A percentile compares a stretch with the other conserved stretches of the same genome.
Conservation (phyloP, 1,140 invertebrate genomes). For the Calycopis cecrops region DNA sequence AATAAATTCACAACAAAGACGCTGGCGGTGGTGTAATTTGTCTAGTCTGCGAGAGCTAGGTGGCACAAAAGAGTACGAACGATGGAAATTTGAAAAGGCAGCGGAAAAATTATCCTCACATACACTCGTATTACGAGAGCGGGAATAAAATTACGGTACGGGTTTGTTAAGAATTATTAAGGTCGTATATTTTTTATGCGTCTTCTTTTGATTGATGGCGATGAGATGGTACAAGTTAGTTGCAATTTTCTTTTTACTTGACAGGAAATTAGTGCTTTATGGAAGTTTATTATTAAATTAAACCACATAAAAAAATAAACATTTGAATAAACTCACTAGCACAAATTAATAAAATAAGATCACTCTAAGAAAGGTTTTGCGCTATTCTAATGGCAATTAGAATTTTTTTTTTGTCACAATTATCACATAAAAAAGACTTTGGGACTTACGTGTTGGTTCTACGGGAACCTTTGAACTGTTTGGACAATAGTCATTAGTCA, state of each 20-base stretch:
- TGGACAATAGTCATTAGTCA: too few relatives aligned
- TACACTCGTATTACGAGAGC: conserved; percentile 17
- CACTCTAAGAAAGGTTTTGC: too few relatives aligned
- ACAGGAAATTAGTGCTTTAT: background rate
- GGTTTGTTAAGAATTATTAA: conserved; percentile 15
- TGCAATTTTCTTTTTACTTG: conserved; percentile 1
- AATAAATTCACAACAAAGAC: conserved; percentile 4
- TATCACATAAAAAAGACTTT: too few relatives aligned
- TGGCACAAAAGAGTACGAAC: conserved; percentile 21
- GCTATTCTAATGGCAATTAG: too few relatives aligned
- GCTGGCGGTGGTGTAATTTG: conserved; percentile 16
- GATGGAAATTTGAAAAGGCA: conserved; percentile 23
- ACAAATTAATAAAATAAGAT: too few relatives aligned
- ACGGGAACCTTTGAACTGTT: too few relatives aligned
- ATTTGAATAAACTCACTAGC: too few relatives aligned
- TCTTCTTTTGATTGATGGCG: conserved; percentile 21
- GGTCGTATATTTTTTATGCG: conserved; percentile 19
- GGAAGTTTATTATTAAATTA: conserved; percentile 2
- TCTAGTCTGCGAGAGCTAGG: conserved; percentile 15
- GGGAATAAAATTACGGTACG: conserved; percentile 18
- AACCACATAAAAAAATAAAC: background rate
- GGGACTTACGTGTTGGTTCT: too few relatives aligned
- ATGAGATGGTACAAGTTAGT: conserved; percentile 11
- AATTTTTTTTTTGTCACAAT: too few relatives aligned
- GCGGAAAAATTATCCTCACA: conserved; percentile 23